Evolutionary conservation across 35 echinoderm and acorn worm species (phyloP).

Genomic region (Apostichopus japonicus): DNA sequence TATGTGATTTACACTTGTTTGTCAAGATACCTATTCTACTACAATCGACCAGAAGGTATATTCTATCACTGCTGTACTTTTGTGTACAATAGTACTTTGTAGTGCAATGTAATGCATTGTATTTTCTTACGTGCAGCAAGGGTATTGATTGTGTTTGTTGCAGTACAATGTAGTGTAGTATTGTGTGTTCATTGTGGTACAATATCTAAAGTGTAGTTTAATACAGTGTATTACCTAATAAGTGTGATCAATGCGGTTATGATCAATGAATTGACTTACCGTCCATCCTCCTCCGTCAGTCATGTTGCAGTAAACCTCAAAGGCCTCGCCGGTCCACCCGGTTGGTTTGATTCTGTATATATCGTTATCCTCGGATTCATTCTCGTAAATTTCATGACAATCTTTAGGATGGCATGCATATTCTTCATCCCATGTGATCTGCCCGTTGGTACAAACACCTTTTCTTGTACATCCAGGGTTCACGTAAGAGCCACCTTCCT

Average conservation of each 20-base stretch:
- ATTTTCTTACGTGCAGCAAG: no score
- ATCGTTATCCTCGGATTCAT: not conserved
- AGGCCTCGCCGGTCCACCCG: not conserved
- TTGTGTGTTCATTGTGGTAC: not conserved
- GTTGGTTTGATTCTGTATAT: constrained; percentile 5
- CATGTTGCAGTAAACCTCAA: constrained; percentile 42
- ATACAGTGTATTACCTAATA: no score
- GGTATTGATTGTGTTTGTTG: no score
- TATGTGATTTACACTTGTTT: no score
- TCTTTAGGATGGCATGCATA: not conserved
- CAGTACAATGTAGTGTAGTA: no score
- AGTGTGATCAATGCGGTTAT: not conserved
- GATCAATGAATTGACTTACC: not conserved
- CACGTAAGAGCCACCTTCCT: constrained; percentile 23
- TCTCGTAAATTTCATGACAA: not conserved
- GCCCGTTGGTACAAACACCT: not conserved
- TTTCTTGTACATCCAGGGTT: not conserved
- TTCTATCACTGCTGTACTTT: not conserved
- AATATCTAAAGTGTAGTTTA: not conserved
- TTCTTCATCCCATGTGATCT: not conserved
- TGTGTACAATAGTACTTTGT: not conserved
- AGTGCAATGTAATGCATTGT: no score
- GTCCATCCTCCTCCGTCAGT: constrained; percentile 25
- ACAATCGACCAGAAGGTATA: no score
- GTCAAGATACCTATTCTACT: no score